Conservation (phyloP, 2,113 vertebrate genomes). For the Plecturocebus donacophilus region DNA sequence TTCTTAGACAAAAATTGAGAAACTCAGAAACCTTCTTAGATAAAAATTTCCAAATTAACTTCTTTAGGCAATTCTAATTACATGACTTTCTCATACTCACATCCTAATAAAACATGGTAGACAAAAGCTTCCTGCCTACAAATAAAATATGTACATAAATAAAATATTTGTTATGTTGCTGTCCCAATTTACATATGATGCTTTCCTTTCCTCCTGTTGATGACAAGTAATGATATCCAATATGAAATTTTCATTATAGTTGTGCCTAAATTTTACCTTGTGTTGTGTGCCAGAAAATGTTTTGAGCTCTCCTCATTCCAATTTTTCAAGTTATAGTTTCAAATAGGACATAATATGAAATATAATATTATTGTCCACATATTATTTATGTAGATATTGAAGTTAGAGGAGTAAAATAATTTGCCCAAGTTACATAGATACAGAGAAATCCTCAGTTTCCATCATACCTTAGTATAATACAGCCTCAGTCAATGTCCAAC, state of each 20-base stretch:
- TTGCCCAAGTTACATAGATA: background rate
- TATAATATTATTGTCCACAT: background rate
- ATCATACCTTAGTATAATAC: background rate
- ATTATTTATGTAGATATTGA: background rate
- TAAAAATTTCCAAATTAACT: conserved; percentile 75
- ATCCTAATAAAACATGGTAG: conserved; percentile 77
- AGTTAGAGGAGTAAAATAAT: background rate
- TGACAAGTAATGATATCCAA: background rate
- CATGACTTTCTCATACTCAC: conserved; percentile 76
- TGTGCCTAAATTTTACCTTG: background rate
- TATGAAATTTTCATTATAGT: background rate
- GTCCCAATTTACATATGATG: background rate
- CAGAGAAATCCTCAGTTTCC: background rate
- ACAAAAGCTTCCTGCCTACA: conserved; percentile 67
- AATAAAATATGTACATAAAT: conserved; percentile 70
- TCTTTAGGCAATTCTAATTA: conserved; percentile 63
- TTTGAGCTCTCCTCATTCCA: background rate
- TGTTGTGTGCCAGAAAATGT: background rate
- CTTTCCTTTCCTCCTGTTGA: background rate
- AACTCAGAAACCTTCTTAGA: conserved; percentile 78
- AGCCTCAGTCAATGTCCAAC: background rate
- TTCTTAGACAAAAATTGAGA: conserved; percentile 77
- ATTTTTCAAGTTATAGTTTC: background rate
- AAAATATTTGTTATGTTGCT: background rate
- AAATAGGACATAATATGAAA: background rate